Evolutionary conservation across 2,888 invertebrate species (phyloP).

Genomic region (Sipha maydis): DNA sequence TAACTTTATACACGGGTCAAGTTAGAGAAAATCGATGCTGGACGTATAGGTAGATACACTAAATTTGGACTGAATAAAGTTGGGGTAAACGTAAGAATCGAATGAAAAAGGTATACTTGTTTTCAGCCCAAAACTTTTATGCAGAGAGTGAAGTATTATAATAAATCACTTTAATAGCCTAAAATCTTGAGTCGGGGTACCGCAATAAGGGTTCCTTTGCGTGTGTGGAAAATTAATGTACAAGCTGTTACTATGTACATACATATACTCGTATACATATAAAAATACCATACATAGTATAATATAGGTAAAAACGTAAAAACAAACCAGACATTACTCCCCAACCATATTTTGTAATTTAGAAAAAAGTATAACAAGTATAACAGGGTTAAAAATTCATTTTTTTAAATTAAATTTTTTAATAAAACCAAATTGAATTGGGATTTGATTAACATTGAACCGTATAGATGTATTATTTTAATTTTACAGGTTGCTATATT

Average conservation of each 20-base stretch:
- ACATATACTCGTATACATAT: neutral
- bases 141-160: constrained; percentile 29
- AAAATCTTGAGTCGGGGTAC: constrained; percentile 9
- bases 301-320: constrained; percentile 29
- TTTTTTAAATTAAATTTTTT: neutral
- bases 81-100: neutral
- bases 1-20: neutral
- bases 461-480: neutral
- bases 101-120: constrained; percentile 18
- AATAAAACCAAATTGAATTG: neutral
- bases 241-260: constrained; percentile 21
- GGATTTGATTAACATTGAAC: neutral
- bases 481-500: too few relatives aligned
- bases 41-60: neutral
- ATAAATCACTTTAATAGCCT: constrained; percentile 52
- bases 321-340: neutral
- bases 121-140: constrained; percentile 38
- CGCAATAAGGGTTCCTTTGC: constrained; percentile 35
- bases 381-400: neutral
- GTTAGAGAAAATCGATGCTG: neutral
- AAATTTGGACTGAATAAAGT: constrained; percentile 10
- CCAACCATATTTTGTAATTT: neutral
- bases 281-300: neutral
- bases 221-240: constrained; percentile 27
- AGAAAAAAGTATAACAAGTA: constrained; percentile 15